phyloP scores from a whole-genome alignment of 1,140 invertebrate genomes.

The Drosophila serrata region DNA sequence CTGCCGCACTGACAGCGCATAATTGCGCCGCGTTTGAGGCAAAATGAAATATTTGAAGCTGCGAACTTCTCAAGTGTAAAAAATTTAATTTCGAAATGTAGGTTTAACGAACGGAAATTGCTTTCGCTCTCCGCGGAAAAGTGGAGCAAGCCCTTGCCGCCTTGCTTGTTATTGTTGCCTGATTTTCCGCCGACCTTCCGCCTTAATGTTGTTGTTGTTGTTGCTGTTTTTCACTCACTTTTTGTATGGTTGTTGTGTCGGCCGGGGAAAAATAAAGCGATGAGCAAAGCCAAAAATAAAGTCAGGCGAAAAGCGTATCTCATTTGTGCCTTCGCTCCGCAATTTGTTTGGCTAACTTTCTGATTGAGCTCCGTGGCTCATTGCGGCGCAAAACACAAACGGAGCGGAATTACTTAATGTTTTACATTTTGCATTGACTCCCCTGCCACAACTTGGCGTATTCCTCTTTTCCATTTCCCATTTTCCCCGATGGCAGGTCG shows the following conservation, averaged over 20 bases:
- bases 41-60: slow-evolving; percentile 81
- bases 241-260: slow-evolving; percentile 16
- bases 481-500: slow-evolving; percentile 21
- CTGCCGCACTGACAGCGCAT: slow-evolving; percentile 42
- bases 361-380: slow-evolving; percentile 73
- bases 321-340: slow-evolving; percentile 64
- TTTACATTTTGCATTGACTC: slow-evolving; percentile 62
- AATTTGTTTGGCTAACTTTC: slow-evolving; percentile 81
- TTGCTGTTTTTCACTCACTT: not conserved
- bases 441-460: slow-evolving; percentile 4
- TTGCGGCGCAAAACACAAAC: slow-evolving; percentile 53
- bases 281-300: slow-evolving; percentile 47
- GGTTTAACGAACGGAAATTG: slow-evolving; percentile 84
- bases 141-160: slow-evolving; percentile 56
- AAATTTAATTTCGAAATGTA: slow-evolving; percentile 84
- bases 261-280: slow-evolving; percentile 31
- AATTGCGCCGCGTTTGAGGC: slow-evolving; percentile 65
- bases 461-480: slow-evolving; percentile 6
- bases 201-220: slow-evolving; percentile 12
- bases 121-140: slow-evolving; percentile 71
- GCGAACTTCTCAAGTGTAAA: slow-evolving; percentile 82
- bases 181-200: slow-evolving; percentile 33
- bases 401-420: slow-evolving; percentile 75
- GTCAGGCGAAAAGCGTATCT: slow-evolving; percentile 42
- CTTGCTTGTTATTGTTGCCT: slow-evolving; percentile 44